These are phyloP conservation scores for Macrotus californicus DNA, from an alignment of 2,113 vertebrate genomes.

Conservation along the genomic window DNA sequence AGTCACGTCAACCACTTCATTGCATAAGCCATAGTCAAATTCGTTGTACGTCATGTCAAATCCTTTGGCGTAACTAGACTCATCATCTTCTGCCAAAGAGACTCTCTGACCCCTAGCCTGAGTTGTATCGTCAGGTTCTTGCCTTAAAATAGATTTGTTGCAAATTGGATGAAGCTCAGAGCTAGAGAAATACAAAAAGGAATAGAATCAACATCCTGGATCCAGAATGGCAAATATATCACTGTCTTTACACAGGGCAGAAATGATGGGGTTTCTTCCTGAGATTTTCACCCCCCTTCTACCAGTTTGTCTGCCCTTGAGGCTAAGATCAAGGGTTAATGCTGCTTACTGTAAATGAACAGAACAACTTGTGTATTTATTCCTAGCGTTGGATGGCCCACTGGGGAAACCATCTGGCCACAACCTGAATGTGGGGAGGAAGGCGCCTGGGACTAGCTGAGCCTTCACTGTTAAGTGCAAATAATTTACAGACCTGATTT, in stretches of 20 bases:
- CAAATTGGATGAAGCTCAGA: conserved; percentile 81
- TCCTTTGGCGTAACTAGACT: conserved; percentile 46
- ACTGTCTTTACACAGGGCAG: not conserved
- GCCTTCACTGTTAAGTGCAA: conserved; percentile 56
- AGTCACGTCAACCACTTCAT: conserved; percentile 78
- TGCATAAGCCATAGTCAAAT: conserved; percentile 82
- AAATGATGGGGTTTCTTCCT: conserved; percentile 1
- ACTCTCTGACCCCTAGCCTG: not conserved
- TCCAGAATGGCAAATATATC: conserved; percentile 17
- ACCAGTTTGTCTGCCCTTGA: conserved; percentile 50
- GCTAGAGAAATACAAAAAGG: conserved; percentile 78
- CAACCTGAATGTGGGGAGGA: conserved; percentile 68
- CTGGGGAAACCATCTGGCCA: conserved; percentile 61
- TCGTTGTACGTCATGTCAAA: conserved; percentile 73
- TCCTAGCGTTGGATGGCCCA: conserved; percentile 28
- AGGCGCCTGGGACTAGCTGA: conserved; percentile 58
- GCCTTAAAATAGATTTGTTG: conserved; percentile 72
- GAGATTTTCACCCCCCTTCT: not conserved
- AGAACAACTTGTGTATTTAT: conserved; percentile 14
- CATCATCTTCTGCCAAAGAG: conserved; percentile 68
- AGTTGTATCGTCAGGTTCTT: conserved; percentile 63
- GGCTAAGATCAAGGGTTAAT: conserved; percentile 47
- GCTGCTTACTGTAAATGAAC: conserved; percentile 66
- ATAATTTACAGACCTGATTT: conserved; percentile 55
- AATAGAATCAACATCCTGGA: conserved; percentile 34